Percentiles rank a stretch among this genome's conserved stretches.
phyloP scores from a whole-genome alignment of 2,797 vertebrate genomes.

The Syngnathus acus region DNA sequence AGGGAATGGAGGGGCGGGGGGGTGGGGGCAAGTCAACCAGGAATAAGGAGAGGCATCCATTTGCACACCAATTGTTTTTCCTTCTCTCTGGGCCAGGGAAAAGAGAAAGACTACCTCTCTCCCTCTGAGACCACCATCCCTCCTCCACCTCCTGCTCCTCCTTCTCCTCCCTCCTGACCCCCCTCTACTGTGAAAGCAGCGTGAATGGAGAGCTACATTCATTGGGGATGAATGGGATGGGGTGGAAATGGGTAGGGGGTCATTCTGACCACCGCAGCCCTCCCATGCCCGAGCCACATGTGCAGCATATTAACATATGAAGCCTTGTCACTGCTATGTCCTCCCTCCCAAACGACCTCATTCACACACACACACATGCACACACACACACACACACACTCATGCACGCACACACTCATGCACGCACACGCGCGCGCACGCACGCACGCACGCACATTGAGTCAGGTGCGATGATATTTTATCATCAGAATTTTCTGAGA shows the following conservation, averaged over 20 bases:
- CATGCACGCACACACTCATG: conserved; percentile 24
- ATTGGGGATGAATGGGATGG: conserved; percentile 65
- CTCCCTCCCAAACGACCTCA: conserved; percentile 56
- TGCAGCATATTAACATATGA: conserved; percentile 75
- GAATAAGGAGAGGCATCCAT: conserved; percentile 67
- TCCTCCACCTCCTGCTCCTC: conserved; percentile 27
- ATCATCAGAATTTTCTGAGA: conserved; percentile 39
- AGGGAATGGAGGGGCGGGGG: conserved; percentile 16
- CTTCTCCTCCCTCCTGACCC: conserved; percentile 31
- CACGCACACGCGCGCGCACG: conserved; percentile 21
- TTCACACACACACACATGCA: conserved; percentile 42
- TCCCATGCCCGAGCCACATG: conserved; percentile 62
- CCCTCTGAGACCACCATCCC: conserved; percentile 54
- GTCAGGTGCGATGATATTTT: conserved; percentile 54
- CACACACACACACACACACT: conserved; percentile 32
- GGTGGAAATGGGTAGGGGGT: conserved; percentile 65
- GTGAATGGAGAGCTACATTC: conserved; percentile 72
- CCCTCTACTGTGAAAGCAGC: conserved; percentile 64
- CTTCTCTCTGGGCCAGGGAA: conserved; percentile 57
- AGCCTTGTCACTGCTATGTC: conserved; percentile 62
- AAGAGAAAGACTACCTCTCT: conserved; percentile 67
- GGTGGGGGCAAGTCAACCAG: conserved; percentile 45
- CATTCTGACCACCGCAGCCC: conserved; percentile 60
- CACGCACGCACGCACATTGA: conserved; percentile 26
- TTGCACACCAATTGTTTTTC: conserved; percentile 78